These are phyloP conservation scores for Cerastis rubricosa DNA, from an alignment of 2,888 invertebrate genomes.

Conservation along the genomic window DNA sequence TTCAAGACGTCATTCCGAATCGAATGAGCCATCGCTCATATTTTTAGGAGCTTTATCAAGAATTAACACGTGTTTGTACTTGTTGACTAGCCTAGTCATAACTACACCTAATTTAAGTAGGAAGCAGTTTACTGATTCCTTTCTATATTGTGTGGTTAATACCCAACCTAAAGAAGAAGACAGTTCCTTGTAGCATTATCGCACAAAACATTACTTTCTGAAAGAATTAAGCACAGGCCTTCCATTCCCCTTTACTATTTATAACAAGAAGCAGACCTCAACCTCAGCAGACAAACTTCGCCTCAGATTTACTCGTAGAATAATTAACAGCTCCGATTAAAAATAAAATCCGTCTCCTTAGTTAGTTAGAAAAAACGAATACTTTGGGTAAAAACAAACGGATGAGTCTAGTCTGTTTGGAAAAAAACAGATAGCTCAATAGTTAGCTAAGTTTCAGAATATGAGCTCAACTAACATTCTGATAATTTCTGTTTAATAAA, in stretches of 20 bases:
- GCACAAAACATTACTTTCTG: background rate
- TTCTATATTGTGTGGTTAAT: no score
- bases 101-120: no score
- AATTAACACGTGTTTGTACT: no score
- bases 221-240: background rate
- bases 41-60: no score
- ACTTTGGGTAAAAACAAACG: constrained; percentile 29
- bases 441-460: background rate
- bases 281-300: constrained; percentile 10
- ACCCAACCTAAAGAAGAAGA: background rate
- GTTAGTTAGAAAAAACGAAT: constrained; percentile 17
- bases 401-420: constrained; percentile 34
- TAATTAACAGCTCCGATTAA: constrained; percentile 35
- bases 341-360: constrained; percentile 23
- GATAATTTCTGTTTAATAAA: background rate
- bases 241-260: constrained; percentile 19
- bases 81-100: no score
- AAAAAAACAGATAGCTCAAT: constrained; percentile 9
- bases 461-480: background rate
- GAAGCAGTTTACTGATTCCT: no score
- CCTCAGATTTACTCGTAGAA: constrained; percentile 25
- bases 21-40: no score
- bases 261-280: constrained; percentile 8
- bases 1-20: no score
- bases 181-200: background rate